Percentiles rank a stretch among this genome's conserved stretches.
These are phyloP conservation scores for Drosophila birchii DNA, from an alignment of 2,888 invertebrate genomes.

Conservation along the genomic window DNA sequence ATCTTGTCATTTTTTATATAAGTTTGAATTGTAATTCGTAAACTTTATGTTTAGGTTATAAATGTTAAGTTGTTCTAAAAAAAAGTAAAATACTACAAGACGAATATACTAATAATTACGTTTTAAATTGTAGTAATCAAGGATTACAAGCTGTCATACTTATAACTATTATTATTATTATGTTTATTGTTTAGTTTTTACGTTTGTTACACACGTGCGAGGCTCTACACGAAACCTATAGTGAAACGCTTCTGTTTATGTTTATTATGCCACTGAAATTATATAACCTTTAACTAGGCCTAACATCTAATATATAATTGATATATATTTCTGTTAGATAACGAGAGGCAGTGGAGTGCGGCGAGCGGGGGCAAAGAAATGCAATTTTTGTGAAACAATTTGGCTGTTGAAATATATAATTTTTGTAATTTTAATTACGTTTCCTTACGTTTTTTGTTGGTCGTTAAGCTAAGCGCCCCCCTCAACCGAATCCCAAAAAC, in stretches of 20 bases:
- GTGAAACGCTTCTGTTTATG: constrained; percentile 68
- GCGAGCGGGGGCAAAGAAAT: constrained; percentile 54
- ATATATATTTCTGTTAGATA: constrained; percentile 12
- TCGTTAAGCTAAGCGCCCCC: constrained; percentile 4
- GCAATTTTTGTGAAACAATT: constrained; percentile 80
- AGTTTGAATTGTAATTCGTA: constrained; percentile 4
- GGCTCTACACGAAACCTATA: constrained; percentile 61
- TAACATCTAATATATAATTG: neutral
- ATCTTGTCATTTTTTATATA: constrained; percentile 50
- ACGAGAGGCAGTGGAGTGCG: constrained; percentile 7
- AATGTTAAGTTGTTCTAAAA: constrained; percentile 32
- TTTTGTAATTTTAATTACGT: constrained; percentile 65
- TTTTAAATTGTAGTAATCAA: constrained; percentile 7
- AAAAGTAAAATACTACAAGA: constrained; percentile 20
- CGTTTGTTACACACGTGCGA: constrained; percentile 67
- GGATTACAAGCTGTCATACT: constrained; percentile 25
- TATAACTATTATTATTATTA: constrained; percentile 27
- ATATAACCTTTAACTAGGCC: constrained; percentile 26
- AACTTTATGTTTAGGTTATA: constrained; percentile 18
- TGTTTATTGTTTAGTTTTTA: constrained; percentile 34
- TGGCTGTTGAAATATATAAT: constrained; percentile 78
- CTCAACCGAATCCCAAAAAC: constrained; percentile 18
- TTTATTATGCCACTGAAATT: constrained; percentile 50
- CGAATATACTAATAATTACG: constrained; percentile 22
- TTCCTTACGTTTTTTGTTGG: constrained; percentile 23